phyloP scores from a whole-genome alignment of 2,113 vertebrate genomes.

The Engystomops pustulosus region DNA sequence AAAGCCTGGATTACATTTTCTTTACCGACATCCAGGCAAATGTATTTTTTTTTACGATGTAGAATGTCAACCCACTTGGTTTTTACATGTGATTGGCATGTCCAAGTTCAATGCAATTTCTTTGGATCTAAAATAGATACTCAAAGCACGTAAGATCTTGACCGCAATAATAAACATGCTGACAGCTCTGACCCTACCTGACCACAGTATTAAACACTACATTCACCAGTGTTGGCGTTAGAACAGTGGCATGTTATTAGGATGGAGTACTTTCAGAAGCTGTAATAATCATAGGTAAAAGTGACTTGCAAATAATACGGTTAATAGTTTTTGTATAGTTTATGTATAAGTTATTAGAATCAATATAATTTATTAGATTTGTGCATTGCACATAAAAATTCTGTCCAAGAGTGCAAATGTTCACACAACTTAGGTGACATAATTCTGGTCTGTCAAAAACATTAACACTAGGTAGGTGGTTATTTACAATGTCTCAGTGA shows the following conservation, averaged over 20 bases:
- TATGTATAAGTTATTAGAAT: too few relatives aligned
- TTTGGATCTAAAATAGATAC: slow-evolving; percentile 2
- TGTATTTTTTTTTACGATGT: not conserved
- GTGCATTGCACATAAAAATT: too few relatives aligned
- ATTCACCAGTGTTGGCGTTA: not conserved
- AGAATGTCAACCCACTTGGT: slow-evolving; percentile 11
- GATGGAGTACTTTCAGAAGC: not conserved
- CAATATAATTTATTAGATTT: too few relatives aligned
- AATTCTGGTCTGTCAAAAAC: too few relatives aligned
- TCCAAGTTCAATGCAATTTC: slow-evolving; percentile 23
- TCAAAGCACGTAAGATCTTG: not conserved
- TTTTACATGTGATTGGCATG: slow-evolving; percentile 14
- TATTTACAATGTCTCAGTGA: too few relatives aligned
- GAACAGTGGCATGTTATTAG: not conserved
- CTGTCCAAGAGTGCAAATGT: too few relatives aligned
- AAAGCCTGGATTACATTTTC: slow-evolving; percentile 29
- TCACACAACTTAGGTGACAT: too few relatives aligned
- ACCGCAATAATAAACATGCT: slow-evolving; percentile 11
- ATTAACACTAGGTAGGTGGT: too few relatives aligned
- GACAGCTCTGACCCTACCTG: not conserved
- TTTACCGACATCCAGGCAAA: slow-evolving; percentile 10
- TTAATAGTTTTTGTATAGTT: too few relatives aligned
- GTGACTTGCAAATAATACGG: too few relatives aligned
- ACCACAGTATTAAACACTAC: not conserved
- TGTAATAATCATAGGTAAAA: not conserved